Conservation (phyloP, 2,797 vertebrate species). For the Amphiprion clarkii region DNA sequence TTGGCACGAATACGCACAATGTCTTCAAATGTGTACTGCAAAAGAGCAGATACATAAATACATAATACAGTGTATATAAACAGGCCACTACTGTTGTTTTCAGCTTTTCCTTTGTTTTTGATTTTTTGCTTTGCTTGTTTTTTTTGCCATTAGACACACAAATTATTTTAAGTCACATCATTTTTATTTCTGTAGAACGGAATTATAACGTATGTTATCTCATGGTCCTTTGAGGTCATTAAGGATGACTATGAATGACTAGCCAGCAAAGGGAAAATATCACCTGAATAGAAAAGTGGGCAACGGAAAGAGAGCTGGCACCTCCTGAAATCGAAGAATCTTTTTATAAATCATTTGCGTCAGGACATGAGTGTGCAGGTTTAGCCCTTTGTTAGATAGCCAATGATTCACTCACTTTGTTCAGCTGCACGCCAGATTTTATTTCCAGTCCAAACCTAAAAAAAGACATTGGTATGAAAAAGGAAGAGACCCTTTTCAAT, state of each 20-base stretch:
- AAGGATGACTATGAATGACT: conserved; percentile 39
- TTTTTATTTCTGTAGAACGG: too few relatives aligned
- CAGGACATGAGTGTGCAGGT: conserved; percentile 49
- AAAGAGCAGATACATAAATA: not conserved
- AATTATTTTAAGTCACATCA: too few relatives aligned
- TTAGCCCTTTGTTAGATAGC: conserved; percentile 43
- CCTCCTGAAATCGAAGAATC: conserved; percentile 23
- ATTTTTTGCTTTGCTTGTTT: too few relatives aligned
- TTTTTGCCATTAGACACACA: not conserved
- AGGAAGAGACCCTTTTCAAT: not conserved
- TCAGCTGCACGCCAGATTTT: conserved; percentile 1
- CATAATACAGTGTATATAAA: not conserved
- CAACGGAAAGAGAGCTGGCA: conserved; percentile 31
- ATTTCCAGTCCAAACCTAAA: conserved; percentile 3
- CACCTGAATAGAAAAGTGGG: conserved; percentile 35
- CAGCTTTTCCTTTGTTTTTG: too few relatives aligned
- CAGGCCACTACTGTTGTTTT: not conserved
- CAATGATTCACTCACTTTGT: conserved; percentile 58
- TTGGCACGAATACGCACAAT: not conserved
- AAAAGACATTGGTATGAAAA: not conserved
- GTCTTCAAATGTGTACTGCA: not conserved
- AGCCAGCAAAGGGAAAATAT: conserved; percentile 45
- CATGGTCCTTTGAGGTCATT: not conserved
- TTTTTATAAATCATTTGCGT: conserved; percentile 64
- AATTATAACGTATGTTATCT: too few relatives aligned